A percentile compares a stretch with the other conserved stretches of the same genome.
phyloP scores from a whole-genome alignment of 2,113 vertebrate genomes.

The Planiliza haematocheilus region DNA sequence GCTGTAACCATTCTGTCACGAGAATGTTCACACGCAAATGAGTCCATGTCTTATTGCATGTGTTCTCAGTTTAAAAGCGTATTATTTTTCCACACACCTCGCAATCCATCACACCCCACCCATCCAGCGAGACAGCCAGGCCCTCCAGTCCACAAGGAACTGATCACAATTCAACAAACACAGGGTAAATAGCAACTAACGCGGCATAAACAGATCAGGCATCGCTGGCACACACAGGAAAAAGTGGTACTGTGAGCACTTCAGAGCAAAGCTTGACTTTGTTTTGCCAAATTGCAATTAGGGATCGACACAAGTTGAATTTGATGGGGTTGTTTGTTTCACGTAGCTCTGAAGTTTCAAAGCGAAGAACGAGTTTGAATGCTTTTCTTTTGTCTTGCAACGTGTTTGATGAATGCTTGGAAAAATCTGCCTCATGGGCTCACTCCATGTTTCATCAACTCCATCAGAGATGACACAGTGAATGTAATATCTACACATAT shows the following conservation, averaged over 20 bases:
- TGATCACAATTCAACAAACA: slow-evolving; percentile 43
- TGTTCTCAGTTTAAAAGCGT: not conserved
- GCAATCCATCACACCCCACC: slow-evolving; percentile 9
- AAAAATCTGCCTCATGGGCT: too few relatives aligned
- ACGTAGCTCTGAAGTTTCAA: not conserved
- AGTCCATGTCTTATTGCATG: not conserved
- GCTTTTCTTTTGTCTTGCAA: too few relatives aligned
- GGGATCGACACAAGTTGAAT: slow-evolving; percentile 4
- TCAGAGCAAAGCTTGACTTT: not conserved
- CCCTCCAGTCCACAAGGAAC: slow-evolving; percentile 43
- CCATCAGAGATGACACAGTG: too few relatives aligned
- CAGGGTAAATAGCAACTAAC: slow-evolving; percentile 37
- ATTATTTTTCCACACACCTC: not conserved
- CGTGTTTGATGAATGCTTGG: too few relatives aligned
- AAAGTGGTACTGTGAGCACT: not conserved
- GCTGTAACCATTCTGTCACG: too few relatives aligned
- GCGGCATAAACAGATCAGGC: slow-evolving; percentile 38
- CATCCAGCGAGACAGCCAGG: not conserved
- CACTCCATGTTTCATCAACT: too few relatives aligned
- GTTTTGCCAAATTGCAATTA: not conserved
- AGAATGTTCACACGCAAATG: not conserved
- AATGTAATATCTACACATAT: too few relatives aligned
- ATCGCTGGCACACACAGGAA: not conserved
- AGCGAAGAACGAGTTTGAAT: too few relatives aligned
- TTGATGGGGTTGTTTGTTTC: slow-evolving; percentile 24